Evolutionary conservation across 2,888 invertebrate species (phyloP), one percentile per base, ranked within the genome.

Genomic region (Cotesia congregata): DNA sequence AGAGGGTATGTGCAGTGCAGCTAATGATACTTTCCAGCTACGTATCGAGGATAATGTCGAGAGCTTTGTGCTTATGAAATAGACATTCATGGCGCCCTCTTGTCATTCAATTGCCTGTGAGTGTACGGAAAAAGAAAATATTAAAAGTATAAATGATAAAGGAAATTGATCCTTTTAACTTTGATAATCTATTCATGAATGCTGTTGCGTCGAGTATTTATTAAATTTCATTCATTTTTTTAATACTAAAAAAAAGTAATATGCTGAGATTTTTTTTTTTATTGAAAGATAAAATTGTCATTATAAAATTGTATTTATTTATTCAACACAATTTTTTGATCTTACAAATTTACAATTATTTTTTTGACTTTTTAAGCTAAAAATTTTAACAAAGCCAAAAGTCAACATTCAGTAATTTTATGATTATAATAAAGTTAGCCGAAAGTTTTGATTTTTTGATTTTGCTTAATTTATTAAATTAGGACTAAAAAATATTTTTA

Each of bases 41-140:
- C 50, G 50, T 7, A 3, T 50, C 12, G 50, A 50, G 50, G 50
- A 50, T 50, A 50, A 50, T 50, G 50, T 50, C 50, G 12, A 50
- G 50, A 50, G 50, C 50, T 50, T 50, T 50, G 50, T 50, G 50
- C 50, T 50, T 50, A 50, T 50, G 50, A 50, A 50, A 50, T 50
- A 50, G 50, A 50, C 50, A 50, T 50, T 50, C 50, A 50, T 50
- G 50, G 50, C 12, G 50, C 50, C 50, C 50, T 50, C 50, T 50
- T 50, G 12, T 50, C 9, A 50, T 50, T 50, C 50, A 50, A 50
- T 50, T 50, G 50, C 50, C 50, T 50, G 50, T 12, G 30, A 50
- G 50, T 50, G 12, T 50, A 50, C 50, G 4, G 12, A 50, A 12
- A 50, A 50, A 50, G 12, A 50, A 50, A 12, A 12, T 12, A 50